Base-by-base conservation (phyloP, 2,797 vertebrate genomes). In the Psittacula derbiana region DNA sequence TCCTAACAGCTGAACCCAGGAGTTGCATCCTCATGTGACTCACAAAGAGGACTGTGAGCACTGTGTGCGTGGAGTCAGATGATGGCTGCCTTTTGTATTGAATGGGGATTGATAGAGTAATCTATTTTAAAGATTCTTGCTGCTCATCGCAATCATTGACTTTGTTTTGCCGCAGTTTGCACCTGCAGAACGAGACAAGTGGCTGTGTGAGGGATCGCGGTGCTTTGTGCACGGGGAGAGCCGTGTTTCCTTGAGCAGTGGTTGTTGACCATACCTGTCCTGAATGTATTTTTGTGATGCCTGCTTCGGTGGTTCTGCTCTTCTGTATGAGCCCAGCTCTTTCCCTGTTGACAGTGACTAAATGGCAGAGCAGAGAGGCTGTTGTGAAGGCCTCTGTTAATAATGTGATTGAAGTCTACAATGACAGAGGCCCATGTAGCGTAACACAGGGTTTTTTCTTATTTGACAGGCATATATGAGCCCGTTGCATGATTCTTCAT, bases 381-480 rank as follows among this genome's bases (percentile, higher is more conserved):
- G 25, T 33, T 78, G 69, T 84, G 55, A 50, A 80, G 15, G 27
- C 52, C 17, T 47, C 36, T 81, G 10, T 75, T 86, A 80, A 58
- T 80, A 64, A 62, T 24, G 65, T 82, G 75, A 86, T 72, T 76
- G 73, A 90, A 79, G 36, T 41, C 25, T 83, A 41, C 53, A 78
- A 43, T 70, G 82, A 52, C 40, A 73, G 70, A 83, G 80, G 66
- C 58, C 62, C 81, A 52, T 33, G 24, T 36, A 75, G 80, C 1
- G 0, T 84, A 80, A 31, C 62, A 65, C 31, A 38, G 65, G 53
- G 19, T 7, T 20, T 80, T 82, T 86, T 92, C 49, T 23, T 93
- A 61, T 86, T 73, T 72, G 88, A 84, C 66, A 94, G 79, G 70
- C 43, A 14, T 55, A 33, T 76, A 86, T 73, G 81, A 91, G 47